Percentiles rank a stretch among this genome's conserved stretches.
Evolutionary conservation across 2,797 vertebrate genomes (phyloP).

Genomic region (Chiloscyllium punctatum): DNA sequence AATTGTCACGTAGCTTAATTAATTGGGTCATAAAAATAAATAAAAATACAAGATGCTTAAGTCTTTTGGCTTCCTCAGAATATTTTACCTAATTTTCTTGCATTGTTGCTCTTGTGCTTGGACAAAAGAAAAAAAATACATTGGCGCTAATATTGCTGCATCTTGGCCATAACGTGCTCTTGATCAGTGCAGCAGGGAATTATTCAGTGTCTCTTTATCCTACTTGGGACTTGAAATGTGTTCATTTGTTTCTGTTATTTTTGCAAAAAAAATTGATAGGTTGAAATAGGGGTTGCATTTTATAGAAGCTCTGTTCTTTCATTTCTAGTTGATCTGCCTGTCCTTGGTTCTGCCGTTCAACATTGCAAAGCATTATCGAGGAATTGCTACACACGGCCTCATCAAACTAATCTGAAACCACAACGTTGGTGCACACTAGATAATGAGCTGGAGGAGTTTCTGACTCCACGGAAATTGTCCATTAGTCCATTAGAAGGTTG

Average conservation of each 20-base stretch:
- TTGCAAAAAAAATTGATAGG: not conserved
- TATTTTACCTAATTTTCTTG: not conserved
- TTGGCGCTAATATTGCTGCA: not conserved
- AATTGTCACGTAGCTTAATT: not conserved
- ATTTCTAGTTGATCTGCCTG: not conserved
- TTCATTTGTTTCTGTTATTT: not conserved
- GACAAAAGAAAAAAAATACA: not conserved
- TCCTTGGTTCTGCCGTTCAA: not conserved
- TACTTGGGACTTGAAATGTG: not conserved
- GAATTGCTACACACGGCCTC: not conserved
- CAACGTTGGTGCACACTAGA: conserved; percentile 62
- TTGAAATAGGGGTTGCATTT: not conserved
- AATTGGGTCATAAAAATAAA: too few species aligned
- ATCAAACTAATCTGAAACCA: conserved; percentile 41
- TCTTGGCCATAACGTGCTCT: not conserved
- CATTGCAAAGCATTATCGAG: not conserved
- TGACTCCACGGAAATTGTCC: conserved; percentile 84
- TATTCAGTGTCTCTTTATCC: not conserved
- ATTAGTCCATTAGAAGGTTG: conserved; percentile 86
- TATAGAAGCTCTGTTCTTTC: not conserved
- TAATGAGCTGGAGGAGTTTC: conserved; percentile 75
- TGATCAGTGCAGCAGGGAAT: too few species aligned
- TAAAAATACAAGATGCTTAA: not conserved
- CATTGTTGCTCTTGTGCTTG: not conserved
- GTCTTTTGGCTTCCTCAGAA: not conserved